A percentile compares a stretch with the other conserved stretches of the same genome.
Evolutionary conservation across 2,113 vertebrate species (phyloP).

Genomic region (Chaetura pelagica): DNA sequence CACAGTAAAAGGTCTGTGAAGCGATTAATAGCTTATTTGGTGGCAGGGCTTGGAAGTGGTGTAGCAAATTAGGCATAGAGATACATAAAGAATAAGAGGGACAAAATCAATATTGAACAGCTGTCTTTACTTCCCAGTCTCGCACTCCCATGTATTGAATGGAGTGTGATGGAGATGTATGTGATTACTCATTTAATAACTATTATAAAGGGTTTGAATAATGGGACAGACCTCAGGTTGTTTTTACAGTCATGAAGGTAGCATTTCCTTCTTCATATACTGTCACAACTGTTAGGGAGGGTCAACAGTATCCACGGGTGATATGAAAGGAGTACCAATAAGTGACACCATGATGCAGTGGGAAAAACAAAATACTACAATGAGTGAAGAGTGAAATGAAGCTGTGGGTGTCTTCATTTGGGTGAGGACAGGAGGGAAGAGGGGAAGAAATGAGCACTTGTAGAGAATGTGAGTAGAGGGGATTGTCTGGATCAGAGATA

Average conservation of each 20-base stretch:
- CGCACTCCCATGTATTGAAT: neutral
- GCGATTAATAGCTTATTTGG: conserved; percentile 56
- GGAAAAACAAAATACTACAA: neutral
- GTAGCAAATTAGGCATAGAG: conserved; percentile 41
- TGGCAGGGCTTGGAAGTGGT: neutral
- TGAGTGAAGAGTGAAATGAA: neutral
- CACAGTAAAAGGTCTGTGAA: conserved; percentile 45
- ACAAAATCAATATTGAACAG: conserved; percentile 67
- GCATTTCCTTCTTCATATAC: neutral
- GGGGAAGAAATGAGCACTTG: neutral
- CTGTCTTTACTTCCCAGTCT: conserved; percentile 48
- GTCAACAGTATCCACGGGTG: neutral
- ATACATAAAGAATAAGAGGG: conserved; percentile 33
- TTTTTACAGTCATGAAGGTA: neutral
- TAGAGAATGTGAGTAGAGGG: neutral
- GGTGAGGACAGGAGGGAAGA: neutral
- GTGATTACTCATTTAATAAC: conserved; percentile 51
- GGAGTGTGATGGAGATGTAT: conserved; percentile 29
- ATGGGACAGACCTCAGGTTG: neutral
- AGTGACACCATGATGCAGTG: neutral
- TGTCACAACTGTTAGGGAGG: neutral
- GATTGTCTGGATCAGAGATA: neutral
- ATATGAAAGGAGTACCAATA: neutral
- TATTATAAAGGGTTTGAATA: neutral
- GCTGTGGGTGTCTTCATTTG: neutral